Percentiles rank a stretch among this genome's conserved stretches.
These are phyloP conservation scores for Bathybates hornii DNA, from an alignment of 2,113 vertebrate species.

Conservation along the genomic window DNA sequence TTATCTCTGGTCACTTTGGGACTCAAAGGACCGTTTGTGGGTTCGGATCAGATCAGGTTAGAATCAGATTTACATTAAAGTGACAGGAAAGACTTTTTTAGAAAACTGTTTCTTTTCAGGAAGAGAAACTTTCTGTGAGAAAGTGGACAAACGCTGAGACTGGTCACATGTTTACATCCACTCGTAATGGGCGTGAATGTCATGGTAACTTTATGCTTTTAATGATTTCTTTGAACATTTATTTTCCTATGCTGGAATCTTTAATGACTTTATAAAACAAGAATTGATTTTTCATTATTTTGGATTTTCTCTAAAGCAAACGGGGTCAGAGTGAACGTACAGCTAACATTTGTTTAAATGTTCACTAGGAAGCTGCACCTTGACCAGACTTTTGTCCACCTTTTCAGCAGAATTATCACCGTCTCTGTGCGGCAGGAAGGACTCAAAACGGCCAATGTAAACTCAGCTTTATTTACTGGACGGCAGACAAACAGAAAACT, in stretches of 20 bases:
- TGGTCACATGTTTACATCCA: neutral
- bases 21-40: neutral
- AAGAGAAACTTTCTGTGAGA: neutral
- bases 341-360: neutral
- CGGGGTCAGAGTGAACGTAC: neutral
- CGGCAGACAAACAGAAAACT: neutral
- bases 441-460: neutral
- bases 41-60: fast-evolving
- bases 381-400: neutral
- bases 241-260: neutral
- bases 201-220: fast-evolving
- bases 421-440: neutral
- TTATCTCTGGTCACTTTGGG: neutral
- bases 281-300: neutral
- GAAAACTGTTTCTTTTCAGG: neutral
- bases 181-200: neutral
- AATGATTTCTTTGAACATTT: neutral
- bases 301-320: neutral
- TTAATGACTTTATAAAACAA: neutral
- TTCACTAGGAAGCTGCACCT: neutral
- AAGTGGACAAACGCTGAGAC: neutral
- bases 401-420: neutral
- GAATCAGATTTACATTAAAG: neutral
- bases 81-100: neutral
- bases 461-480: neutral